Conservation (phyloP, 2,888 invertebrate species). For the Leptinotarsa juncta region DNA sequence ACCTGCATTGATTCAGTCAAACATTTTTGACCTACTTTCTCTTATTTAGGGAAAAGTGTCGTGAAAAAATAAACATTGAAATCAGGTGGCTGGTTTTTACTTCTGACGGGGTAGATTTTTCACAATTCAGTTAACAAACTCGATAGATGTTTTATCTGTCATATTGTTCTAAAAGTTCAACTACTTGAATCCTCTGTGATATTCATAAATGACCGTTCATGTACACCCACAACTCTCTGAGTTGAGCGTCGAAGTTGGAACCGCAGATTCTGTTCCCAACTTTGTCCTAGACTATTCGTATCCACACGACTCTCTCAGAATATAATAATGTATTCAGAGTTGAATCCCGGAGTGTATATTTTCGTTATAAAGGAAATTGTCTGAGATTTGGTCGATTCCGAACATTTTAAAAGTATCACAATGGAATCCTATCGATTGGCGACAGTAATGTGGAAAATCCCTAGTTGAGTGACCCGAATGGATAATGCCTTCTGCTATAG, state of each 20-base stretch:
- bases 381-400: background rate
- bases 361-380: background rate
- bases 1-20: too few species aligned
- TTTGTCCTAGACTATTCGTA: background rate
- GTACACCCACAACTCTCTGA: background rate
- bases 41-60: too few species aligned
- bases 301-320: background rate
- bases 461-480: background rate
- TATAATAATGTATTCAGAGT: slow-evolving; percentile 5
- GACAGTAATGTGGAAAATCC: background rate
- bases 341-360: slow-evolving; percentile 1
- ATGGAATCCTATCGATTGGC: background rate
- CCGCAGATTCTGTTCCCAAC: background rate
- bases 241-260: background rate
- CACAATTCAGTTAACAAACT: too few species aligned
- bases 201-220: background rate
- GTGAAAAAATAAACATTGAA: too few species aligned
- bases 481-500: background rate
- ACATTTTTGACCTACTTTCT: too few species aligned
- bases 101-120: too few species aligned
- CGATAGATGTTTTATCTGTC: too few species aligned
- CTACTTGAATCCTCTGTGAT: background rate
- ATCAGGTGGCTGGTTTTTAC: too few species aligned
- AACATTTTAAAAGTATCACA: background rate
- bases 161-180: background rate